phyloP scores from a whole-genome alignment of 1,140 invertebrate genomes.

The Habropoda laboriosa region DNA sequence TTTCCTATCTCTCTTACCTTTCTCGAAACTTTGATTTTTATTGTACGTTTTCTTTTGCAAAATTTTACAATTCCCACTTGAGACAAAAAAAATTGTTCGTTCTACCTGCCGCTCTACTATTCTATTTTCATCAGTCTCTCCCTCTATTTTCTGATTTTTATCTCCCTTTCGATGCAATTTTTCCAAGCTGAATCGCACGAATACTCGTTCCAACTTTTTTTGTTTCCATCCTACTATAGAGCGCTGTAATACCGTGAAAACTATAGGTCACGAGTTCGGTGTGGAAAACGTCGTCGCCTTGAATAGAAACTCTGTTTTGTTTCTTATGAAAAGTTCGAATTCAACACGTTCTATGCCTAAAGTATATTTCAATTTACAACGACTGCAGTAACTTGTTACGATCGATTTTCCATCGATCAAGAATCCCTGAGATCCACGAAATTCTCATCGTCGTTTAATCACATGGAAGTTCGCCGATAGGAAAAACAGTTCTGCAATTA shows the following conservation, averaged over 20 bases:
- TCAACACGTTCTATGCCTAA: background rate
- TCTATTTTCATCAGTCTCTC: background rate
- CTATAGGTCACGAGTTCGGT: background rate
- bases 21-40: background rate
- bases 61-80: background rate
- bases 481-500: background rate
- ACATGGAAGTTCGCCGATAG: background rate
- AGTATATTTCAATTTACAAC: background rate
- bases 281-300: background rate
- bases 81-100: background rate
- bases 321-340: background rate
- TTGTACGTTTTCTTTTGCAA: too few relatives aligned
- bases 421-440: background rate
- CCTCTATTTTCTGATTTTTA: background rate
- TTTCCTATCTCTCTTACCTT: background rate
- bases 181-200: background rate
- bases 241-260: background rate
- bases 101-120: too few relatives aligned
- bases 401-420: background rate
- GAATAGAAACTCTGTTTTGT: constrained; percentile 18
- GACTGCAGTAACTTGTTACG: background rate
- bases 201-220: background rate
- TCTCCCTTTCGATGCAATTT: background rate
- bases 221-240: background rate
- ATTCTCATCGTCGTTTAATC: background rate